phyloP scores from a whole-genome alignment of 2,113 vertebrate species.

The Rhagologus leucostigma region DNA sequence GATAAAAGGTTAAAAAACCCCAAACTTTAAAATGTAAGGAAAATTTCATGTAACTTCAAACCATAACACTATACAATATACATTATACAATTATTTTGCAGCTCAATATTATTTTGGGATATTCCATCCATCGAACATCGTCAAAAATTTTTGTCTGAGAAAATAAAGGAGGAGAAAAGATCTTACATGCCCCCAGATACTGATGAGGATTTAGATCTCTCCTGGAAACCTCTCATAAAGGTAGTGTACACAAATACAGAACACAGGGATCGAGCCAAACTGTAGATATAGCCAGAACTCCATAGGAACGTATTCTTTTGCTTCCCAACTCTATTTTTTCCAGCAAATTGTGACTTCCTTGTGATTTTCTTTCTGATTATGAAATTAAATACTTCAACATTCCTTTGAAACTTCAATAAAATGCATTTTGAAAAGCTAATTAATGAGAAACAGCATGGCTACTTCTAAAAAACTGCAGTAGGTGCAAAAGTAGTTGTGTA shows the following conservation, averaged over 20 bases:
- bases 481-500: not conserved
- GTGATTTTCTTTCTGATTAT: not conserved
- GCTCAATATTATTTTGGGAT: conserved; percentile 88
- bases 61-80: not conserved
- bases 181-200: conserved; percentile 63
- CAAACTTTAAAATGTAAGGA: not conserved
- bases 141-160: conserved; percentile 23
- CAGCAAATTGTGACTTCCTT: not conserved
- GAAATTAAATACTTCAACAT: not conserved
- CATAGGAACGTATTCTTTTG: not conserved
- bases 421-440: not conserved
- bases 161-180: conserved; percentile 62
- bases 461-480: not conserved
- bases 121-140: conserved; percentile 67
- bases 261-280: not conserved
- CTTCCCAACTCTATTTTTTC: not conserved
- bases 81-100: conserved; percentile 32
- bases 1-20: not conserved
- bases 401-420: not conserved
- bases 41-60: not conserved
- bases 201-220: conserved; percentile 79
- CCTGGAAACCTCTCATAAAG: conserved; percentile 86
- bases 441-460: not conserved
- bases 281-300: not conserved
- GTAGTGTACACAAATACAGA: conserved; percentile 58